Evolutionary conservation across 2,888 invertebrate species (phyloP).

Genomic region (Heliconius aoede): DNA sequence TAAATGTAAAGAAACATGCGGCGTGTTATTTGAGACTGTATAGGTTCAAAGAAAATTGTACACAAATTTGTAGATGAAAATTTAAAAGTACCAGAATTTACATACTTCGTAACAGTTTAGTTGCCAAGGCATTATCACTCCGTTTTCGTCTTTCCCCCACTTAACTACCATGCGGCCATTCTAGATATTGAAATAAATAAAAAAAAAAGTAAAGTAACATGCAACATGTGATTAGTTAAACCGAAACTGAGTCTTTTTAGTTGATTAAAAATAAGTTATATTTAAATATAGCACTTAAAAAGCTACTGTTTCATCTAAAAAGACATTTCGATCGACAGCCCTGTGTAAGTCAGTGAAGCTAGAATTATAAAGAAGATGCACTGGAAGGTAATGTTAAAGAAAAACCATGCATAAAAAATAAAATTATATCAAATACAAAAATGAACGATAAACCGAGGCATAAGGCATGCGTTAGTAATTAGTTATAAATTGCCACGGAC

Average conservation of each 20-base stretch:
- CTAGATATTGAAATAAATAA: slow-evolving; percentile 78
- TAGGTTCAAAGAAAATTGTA: slow-evolving; percentile 3
- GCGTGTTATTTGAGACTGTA: background rate
- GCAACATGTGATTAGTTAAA: slow-evolving; percentile 52
- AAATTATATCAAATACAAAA: background rate
- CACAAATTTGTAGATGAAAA: slow-evolving; percentile 25
- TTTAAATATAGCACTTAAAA: background rate
- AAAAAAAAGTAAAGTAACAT: slow-evolving; percentile 71
- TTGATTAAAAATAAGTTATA: background rate
- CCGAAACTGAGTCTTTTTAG: slow-evolving; percentile 32
- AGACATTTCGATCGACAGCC: slow-evolving; percentile 25
- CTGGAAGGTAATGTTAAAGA: background rate
- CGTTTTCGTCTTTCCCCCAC: slow-evolving; percentile 80
- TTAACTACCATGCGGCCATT: slow-evolving; percentile 83
- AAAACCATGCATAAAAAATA: background rate
- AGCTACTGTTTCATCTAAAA: slow-evolving; percentile 16
- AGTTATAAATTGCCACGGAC: background rate
- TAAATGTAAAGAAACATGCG: slow-evolving; percentile 11
- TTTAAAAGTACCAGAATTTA: slow-evolving; percentile 59
- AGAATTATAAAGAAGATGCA: background rate
- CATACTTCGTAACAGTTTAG: slow-evolving; percentile 77
- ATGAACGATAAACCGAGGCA: background rate
- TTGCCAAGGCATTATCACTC: slow-evolving; percentile 81
- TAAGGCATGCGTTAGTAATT: slow-evolving; percentile 38
- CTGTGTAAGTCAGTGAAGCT: slow-evolving; percentile 12